Evolutionary conservation across 2,888 invertebrate genomes (phyloP).

Genomic region (Gymnocheta viridis): DNA sequence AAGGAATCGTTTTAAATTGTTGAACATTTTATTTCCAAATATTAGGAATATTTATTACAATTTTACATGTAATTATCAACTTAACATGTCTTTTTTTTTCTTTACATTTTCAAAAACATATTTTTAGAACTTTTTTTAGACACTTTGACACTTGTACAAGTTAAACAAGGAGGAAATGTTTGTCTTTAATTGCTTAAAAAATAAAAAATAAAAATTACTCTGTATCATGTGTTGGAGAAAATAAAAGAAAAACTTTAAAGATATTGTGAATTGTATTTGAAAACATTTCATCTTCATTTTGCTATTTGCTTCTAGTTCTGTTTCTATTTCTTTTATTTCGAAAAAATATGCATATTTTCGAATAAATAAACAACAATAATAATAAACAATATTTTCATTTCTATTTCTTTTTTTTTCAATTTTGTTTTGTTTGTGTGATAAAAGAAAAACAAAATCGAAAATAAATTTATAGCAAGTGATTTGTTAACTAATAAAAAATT

Average conservation of each 20-base stretch:
- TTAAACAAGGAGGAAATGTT: conserved; percentile 17
- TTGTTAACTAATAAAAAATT: conserved; percentile 51
- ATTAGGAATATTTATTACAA: conserved; percentile 1
- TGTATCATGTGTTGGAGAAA: neutral
- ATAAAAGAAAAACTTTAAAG: conserved; percentile 3
- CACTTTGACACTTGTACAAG: conserved; percentile 43
- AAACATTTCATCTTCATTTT: conserved; percentile 2
- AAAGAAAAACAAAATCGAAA: conserved; percentile 43
- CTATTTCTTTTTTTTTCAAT: neutral
- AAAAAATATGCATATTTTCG: conserved; percentile 46
- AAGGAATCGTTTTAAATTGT: neutral
- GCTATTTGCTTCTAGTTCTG: neutral
- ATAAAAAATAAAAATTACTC: neutral
- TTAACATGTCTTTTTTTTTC: neutral
- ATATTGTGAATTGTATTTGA: conserved; percentile 6
- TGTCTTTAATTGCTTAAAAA: conserved; percentile 25
- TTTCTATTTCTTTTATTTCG: neutral
- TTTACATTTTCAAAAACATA: conserved; percentile 15
- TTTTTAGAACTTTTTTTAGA: conserved; percentile 27
- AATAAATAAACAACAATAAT: conserved; percentile 48
- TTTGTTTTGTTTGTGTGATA: conserved; percentile 25
- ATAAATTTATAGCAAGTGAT: conserved; percentile 64
- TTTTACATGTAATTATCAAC: neutral
- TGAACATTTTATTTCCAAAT: neutral
- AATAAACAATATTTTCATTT: conserved; percentile 56